Percentiles rank a stretch among this genome's conserved stretches.
phyloP scores from a whole-genome alignment of 2,888 invertebrate genomes.

The Labia minor region DNA sequence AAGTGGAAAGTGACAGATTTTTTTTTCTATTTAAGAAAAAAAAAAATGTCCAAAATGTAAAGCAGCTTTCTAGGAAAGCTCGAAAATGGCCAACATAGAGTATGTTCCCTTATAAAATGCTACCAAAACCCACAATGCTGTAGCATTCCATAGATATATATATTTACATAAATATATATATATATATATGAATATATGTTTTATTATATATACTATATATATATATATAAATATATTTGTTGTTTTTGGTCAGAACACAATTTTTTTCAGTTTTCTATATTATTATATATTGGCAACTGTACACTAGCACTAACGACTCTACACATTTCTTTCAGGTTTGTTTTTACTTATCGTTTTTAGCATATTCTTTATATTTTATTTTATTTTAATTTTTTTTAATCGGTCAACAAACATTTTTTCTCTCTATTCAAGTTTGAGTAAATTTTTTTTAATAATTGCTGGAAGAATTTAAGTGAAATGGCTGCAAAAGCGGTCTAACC shows the following conservation, averaged over 20 bases:
- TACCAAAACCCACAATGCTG: neutral
- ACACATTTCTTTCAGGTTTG: slow-evolving; percentile 1
- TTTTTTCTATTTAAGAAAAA: neutral
- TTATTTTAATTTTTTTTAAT: neutral
- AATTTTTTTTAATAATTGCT: neutral
- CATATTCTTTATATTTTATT: neutral
- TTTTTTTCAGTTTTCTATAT: neutral
- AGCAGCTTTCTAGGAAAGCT: slow-evolving; percentile 8
- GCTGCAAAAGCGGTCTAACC: slow-evolving; percentile 6
- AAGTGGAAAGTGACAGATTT: neutral
- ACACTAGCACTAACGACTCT: slow-evolving; percentile 13
- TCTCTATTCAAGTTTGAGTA: neutral
- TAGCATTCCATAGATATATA: neutral
- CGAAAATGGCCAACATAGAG: neutral
- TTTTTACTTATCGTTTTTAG: neutral
- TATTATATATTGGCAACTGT: slow-evolving; percentile 3
- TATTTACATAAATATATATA: too few species aligned
- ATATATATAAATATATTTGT: neutral
- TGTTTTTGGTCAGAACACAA: slow-evolving; percentile 3
- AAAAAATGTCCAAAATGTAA: neutral
- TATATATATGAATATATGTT: neutral
- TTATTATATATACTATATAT: too few species aligned
- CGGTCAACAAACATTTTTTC: neutral
- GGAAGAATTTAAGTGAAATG: slow-evolving; percentile 7
- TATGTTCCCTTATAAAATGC: neutral